A percentile compares a stretch with the other conserved stretches of the same genome.
Conservation (phyloP, 2,113 vertebrate species). For the Leucopsar rothschildi region DNA sequence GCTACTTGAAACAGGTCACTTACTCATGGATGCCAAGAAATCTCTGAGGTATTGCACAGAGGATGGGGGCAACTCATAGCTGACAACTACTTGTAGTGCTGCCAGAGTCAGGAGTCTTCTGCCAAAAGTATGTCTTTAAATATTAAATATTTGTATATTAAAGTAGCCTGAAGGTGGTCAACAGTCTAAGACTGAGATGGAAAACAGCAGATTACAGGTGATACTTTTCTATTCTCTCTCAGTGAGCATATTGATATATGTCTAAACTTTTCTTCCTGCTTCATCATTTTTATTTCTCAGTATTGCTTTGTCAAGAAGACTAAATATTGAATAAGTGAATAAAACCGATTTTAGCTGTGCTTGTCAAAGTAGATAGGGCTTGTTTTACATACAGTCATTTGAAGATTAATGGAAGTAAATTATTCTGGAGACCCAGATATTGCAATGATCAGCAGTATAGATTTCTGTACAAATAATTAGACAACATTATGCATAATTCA, state of each 20-base stretch:
- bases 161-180: not conserved
- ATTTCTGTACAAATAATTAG: not conserved
- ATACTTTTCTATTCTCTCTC: not conserved
- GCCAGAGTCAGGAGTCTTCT: not conserved
- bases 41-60: not conserved
- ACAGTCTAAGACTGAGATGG: not conserved
- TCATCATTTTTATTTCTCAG: not conserved
- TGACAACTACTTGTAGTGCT: not conserved
- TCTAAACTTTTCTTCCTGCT: not conserved
- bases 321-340: not conserved
- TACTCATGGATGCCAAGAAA: not conserved
- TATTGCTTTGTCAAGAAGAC: not conserved
- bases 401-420: not conserved
- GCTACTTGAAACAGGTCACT: not conserved
- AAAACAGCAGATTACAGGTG: not conserved
- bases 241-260: not conserved
- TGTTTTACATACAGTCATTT: not conserved
- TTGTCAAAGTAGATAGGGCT: not conserved
- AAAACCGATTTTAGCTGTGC: not conserved
- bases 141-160: not conserved
- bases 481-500: not conserved
- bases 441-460: not conserved
- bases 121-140: not conserved
- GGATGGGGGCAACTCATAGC: not conserved
- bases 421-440: not conserved